Evolutionary conservation across 2,888 invertebrate species (phyloP).

Genomic region (Crepidodera aurea): DNA sequence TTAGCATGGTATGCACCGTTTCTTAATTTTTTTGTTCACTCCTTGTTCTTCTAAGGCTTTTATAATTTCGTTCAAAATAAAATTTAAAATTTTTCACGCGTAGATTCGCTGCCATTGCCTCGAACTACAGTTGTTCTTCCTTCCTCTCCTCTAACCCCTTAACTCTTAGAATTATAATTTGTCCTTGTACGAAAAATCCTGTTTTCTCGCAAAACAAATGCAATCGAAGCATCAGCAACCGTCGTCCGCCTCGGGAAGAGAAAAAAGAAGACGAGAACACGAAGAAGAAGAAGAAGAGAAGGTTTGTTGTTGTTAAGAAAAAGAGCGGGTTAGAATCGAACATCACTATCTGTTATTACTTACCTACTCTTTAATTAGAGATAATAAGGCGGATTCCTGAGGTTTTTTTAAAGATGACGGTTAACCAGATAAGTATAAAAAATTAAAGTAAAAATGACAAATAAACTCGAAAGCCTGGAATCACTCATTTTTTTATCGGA

Average conservation of each 20-base stretch:
- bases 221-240: slow-evolving; percentile 17
- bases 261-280: neutral
- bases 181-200: slow-evolving; percentile 40
- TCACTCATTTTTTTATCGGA: no score
- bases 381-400: neutral
- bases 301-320: neutral
- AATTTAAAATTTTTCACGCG: no score
- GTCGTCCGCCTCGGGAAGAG: slow-evolving; percentile 23
- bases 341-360: slow-evolving; percentile 17
- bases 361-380: slow-evolving; percentile 1
- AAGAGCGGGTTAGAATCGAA: slow-evolving; percentile 28
- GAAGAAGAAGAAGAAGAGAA: no score
- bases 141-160: neutral
- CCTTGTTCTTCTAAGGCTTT: no score
- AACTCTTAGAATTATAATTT: slow-evolving; percentile 9
- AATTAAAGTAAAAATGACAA: no score
- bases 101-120: neutral
- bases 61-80: no score
- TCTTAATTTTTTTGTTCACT: no score
- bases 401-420: neutral
- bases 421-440: neutral
- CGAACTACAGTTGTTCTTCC: neutral
- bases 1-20: no score
- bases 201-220: slow-evolving; percentile 34
- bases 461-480: no score